phyloP scores from a whole-genome alignment of 2,797 vertebrate genomes.

The Lepilemur septentrionalis region DNA sequence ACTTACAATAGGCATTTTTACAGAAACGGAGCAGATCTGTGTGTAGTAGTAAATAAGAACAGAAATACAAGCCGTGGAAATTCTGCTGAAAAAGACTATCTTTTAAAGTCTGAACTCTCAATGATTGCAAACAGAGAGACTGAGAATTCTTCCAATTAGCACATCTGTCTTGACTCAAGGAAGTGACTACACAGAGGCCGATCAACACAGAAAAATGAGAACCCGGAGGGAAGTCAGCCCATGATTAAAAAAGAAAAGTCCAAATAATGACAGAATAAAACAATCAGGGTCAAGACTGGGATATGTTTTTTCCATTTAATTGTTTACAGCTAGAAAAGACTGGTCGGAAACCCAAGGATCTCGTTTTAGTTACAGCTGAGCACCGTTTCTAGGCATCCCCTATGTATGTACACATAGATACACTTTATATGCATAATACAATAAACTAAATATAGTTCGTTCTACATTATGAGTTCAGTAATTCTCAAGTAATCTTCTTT shows the following conservation, averaged over 20 bases:
- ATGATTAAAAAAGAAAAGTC: background rate
- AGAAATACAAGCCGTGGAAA: background rate
- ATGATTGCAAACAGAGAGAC: background rate
- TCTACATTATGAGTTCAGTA: background rate
- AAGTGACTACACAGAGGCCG: background rate
- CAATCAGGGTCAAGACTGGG: background rate
- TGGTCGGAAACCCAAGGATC: background rate
- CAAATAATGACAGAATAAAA: background rate
- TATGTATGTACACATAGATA: background rate
- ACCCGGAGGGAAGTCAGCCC: background rate
- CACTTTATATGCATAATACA: background rate
- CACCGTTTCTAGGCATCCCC: background rate
- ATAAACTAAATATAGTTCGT: background rate
- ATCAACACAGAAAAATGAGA: background rate
- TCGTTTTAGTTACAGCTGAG: background rate
- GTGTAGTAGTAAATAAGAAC: background rate
- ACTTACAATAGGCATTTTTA: background rate
- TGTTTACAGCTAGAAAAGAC: background rate
- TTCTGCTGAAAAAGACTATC: background rate
- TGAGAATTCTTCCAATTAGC: constrained; percentile 13
- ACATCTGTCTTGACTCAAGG: background rate
- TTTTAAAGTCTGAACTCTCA: background rate
- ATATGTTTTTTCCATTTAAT: background rate
- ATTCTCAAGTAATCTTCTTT: background rate
- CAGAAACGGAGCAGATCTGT: background rate